Evolutionary conservation across 2,888 invertebrate genomes (phyloP).

Genomic region (Dioctria linearis): DNA sequence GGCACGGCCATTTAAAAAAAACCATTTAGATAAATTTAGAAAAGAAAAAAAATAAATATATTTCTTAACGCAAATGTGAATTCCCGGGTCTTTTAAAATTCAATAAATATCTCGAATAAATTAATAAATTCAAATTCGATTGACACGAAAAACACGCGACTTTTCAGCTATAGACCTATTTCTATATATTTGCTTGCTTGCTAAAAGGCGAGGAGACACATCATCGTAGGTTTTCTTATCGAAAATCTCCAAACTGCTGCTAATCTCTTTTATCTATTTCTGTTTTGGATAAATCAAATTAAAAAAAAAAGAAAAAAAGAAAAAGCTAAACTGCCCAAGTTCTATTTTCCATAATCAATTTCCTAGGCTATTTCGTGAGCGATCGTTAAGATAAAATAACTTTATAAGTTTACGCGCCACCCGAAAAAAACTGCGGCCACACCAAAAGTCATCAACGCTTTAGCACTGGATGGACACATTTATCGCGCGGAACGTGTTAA

Average conservation of each 20-base stretch:
- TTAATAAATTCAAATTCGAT: neutral
- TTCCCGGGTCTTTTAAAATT: conserved; percentile 24
- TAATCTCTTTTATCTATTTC: conserved; percentile 16
- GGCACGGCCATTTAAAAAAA: no score
- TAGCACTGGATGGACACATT: neutral
- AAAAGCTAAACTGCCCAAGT: no score
- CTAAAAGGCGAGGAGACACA: no score
- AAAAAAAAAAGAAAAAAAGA: neutral
- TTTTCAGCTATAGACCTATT: no score
- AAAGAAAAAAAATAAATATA: no score
- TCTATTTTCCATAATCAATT: conserved; percentile 28
- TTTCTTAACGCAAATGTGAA: no score
- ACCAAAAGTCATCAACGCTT: neutral
- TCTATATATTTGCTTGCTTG: no score
- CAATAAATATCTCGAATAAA: conserved; percentile 26
- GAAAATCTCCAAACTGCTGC: conserved; percentile 8
- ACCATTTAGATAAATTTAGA: no score
- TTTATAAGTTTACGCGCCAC: conserved; percentile 6
- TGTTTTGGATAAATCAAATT: conserved; percentile 9
- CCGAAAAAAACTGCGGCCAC: neutral
- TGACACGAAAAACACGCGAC: no score
- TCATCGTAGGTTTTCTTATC: neutral
- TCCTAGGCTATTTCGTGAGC: conserved; percentile 15
- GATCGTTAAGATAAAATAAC: conserved; percentile 32
- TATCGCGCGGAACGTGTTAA: conserved; percentile 16